Evolutionary conservation across 64 coral and sea anemone genomes (phyloP).

Genomic region (Pocillopora damicornis): DNA sequence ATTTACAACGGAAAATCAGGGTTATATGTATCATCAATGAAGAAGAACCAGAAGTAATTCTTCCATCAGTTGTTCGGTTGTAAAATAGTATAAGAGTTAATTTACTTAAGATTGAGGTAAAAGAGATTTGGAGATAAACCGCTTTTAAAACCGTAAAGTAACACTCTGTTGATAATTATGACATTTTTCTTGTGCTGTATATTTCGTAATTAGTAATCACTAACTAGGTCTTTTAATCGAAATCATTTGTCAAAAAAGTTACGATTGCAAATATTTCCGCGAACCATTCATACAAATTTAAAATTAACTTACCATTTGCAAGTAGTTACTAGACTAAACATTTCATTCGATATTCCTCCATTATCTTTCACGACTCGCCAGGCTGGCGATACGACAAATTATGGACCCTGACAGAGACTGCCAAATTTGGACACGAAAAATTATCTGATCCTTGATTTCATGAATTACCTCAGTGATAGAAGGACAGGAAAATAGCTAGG

Average conservation of each 20-base stretch:
- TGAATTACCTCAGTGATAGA: conserved; percentile 15
- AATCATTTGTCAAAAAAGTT: conserved; percentile 1
- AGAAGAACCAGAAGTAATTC: background rate
- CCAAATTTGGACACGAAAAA: conserved; percentile 29
- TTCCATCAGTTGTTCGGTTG: background rate
- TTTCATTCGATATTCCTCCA: conserved; percentile 3
- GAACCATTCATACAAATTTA: background rate
- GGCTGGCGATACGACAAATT: conserved; percentile 4
- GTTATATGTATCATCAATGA: background rate
- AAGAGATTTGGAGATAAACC: background rate
- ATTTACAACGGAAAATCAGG: too few relatives aligned
- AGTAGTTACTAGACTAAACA: background rate
- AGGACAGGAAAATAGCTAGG: background rate
- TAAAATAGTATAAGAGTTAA: background rate
- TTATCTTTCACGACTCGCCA: background rate
- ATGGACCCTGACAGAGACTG: background rate
- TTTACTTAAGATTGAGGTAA: background rate
- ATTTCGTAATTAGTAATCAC: conserved; percentile 33
- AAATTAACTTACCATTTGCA: conserved; percentile 20
- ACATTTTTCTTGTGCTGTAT: background rate
- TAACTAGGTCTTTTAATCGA: background rate
- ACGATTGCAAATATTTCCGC: background rate
- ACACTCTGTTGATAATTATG: background rate
- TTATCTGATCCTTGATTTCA: conserved; percentile 34
- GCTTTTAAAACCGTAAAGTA: background rate